Conservation (phyloP, 35 echinoderm and acorn worm species). For the Hemicentrotus pulcherrimus region DNA sequence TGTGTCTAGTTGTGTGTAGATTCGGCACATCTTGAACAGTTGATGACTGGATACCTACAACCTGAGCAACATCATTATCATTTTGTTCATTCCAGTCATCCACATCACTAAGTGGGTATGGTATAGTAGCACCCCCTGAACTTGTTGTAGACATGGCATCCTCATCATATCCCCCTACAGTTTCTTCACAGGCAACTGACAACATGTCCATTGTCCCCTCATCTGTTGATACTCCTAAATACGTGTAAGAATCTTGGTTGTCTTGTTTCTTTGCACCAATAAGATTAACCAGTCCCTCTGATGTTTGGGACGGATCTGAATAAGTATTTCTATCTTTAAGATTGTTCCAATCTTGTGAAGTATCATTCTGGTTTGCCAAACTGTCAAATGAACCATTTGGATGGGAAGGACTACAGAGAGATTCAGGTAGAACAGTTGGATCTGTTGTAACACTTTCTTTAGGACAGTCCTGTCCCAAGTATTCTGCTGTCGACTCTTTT, state of each 20-base stretch:
- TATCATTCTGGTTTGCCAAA: not conserved
- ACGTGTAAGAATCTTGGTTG: not conserved
- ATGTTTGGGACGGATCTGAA: not conserved
- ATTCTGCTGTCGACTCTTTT: not conserved
- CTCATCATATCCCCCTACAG: conserved; percentile 11
- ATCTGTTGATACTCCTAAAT: not conserved
- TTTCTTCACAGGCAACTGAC: conserved; percentile 7
- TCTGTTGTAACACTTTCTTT: not conserved
- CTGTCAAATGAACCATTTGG: not conserved
- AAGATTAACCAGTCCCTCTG: not conserved
- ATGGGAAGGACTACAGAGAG: not conserved
- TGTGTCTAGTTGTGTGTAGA: not conserved
- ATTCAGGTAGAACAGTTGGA: not conserved
- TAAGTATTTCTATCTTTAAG: not conserved
- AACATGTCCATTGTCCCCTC: not conserved
- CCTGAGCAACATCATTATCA: not conserved
- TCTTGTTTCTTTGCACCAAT: not conserved
- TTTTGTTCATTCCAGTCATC: not conserved
- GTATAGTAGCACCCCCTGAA: not conserved
- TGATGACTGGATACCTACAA: not conserved
- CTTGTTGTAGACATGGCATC: conserved; percentile 28
- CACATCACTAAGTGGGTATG: not conserved
- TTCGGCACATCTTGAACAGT: not conserved
- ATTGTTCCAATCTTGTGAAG: not conserved
- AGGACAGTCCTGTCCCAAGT: not conserved